These are phyloP conservation scores for Montipora sp. DNA, from an alignment of 64 coral and sea anemone species.

Conservation along the genomic window DNA sequence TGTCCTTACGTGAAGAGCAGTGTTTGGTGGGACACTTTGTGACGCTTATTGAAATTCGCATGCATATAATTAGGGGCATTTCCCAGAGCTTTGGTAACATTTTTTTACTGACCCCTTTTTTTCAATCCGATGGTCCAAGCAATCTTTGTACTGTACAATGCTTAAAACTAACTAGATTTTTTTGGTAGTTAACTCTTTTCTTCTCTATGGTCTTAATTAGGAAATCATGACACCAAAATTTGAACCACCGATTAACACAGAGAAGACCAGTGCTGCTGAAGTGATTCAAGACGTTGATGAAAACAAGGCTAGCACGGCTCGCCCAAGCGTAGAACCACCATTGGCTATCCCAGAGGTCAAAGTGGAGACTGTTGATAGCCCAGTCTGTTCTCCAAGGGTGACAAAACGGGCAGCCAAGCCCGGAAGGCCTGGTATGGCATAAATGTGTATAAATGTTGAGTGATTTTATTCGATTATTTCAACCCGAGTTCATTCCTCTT, in stretches of 20 bases:
- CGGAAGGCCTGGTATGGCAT: slow-evolving; percentile 68
- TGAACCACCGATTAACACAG: slow-evolving; percentile 20
- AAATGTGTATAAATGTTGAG: too few species aligned
- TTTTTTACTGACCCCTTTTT: too few species aligned
- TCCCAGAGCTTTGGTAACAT: too few species aligned
- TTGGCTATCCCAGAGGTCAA: slow-evolving; percentile 65
- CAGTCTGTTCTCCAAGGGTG: slow-evolving; percentile 76
- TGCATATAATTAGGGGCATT: too few species aligned
- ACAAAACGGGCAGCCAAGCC: slow-evolving; percentile 80
- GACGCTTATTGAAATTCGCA: too few species aligned
- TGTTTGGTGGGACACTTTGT: too few species aligned
- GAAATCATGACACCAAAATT: slow-evolving; percentile 53
- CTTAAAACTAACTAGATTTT: background rate
- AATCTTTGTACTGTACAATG: too few species aligned
- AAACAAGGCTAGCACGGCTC: slow-evolving; percentile 20
- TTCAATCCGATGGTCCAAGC: too few species aligned
- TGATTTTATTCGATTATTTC: too few species aligned
- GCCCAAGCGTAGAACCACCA: slow-evolving; percentile 37
- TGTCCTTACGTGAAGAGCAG: too few species aligned
- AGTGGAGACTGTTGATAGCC: slow-evolving; percentile 73
- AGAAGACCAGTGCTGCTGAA: background rate
- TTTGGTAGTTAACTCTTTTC: background rate
- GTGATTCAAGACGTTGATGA: slow-evolving; percentile 17
- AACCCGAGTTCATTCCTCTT: too few species aligned
- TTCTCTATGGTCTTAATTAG: slow-evolving; percentile 3